Evolutionary conservation across 2,888 invertebrate genomes (phyloP).

Genomic region (Drosophila longiperda): DNA sequence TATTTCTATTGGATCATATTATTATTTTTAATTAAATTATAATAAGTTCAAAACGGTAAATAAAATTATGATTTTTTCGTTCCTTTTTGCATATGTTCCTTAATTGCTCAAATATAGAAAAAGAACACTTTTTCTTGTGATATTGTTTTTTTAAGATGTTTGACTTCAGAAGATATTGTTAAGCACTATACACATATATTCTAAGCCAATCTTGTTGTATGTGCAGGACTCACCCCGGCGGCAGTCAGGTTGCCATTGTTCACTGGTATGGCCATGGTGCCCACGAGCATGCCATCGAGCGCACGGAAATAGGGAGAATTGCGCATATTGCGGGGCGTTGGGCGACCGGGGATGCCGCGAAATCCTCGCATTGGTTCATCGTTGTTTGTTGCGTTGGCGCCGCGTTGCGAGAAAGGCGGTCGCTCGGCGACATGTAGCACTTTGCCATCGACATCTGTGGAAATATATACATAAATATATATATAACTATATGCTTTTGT

Average conservation of each 20-base stretch:
- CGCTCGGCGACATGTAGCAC: slow-evolving; percentile 96
- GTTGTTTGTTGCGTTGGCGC: slow-evolving; percentile 68
- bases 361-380: slow-evolving; percentile 81
- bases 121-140: neutral
- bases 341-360: slow-evolving; percentile 81
- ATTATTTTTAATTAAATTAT: too few species aligned
- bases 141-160: neutral
- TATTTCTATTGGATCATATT: too few species aligned
- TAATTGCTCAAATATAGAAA: neutral
- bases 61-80: neutral
- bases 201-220: neutral
- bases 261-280: slow-evolving; percentile 85
- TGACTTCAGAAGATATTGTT: neutral
- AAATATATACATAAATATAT: neutral
- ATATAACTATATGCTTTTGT: neutral
- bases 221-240: slow-evolving; percentile 43
- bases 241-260: slow-evolving; percentile 61
- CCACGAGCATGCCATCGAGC: slow-evolving; percentile 85
- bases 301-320: slow-evolving; percentile 83
- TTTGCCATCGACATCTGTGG: slow-evolving; percentile 93
- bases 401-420: slow-evolving; percentile 89
- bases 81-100: neutral
- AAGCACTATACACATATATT: neutral
- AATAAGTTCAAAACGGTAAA: neutral
- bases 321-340: slow-evolving; percentile 76